Conservation (phyloP, 1,140 invertebrate genomes). For the Drosophila nikananu region DNA sequence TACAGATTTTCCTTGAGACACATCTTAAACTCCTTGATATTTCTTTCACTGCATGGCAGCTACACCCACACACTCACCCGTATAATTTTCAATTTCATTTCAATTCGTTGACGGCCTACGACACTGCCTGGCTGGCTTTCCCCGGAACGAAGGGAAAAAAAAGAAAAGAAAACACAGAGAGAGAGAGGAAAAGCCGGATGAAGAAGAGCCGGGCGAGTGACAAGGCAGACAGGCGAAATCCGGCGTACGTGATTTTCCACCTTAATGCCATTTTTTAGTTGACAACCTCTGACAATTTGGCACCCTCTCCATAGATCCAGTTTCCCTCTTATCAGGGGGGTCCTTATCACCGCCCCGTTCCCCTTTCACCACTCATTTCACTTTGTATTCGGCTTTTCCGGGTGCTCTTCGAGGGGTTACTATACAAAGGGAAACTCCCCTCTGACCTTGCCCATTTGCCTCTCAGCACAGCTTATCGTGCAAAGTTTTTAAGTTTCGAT, state of each 20-base stretch:
- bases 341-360: constrained; percentile 1
- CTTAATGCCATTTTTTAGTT: constrained; percentile 76
- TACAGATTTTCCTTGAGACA: not conserved
- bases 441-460: constrained; percentile 6
- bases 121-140: not conserved
- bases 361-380: constrained; percentile 56
- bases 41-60: constrained; percentile 2
- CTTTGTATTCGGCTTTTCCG: constrained; percentile 49
- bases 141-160: not conserved
- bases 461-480: constrained; percentile 53
- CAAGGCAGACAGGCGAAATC: constrained; percentile 58
- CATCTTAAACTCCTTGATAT: not conserved
- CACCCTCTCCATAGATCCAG: constrained; percentile 57
- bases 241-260: constrained; percentile 80
- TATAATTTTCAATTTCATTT: constrained; percentile 76
- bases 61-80: constrained; percentile 27
- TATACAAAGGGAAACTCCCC: constrained; percentile 14
- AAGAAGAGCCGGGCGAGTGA: constrained; percentile 12
- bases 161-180: not conserved
- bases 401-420: not conserved
- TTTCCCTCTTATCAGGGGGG: constrained; percentile 21
- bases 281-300: constrained; percentile 77
- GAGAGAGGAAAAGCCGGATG: not conserved
- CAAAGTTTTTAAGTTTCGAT: constrained; percentile 80
- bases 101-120: constrained; percentile 62